A percentile compares a stretch with the other conserved stretches of the same genome.
These are phyloP conservation scores for Tokudaia tokunoshimensis DNA, from an alignment of 2,797 vertebrate genomes.

Conservation along the genomic window DNA sequence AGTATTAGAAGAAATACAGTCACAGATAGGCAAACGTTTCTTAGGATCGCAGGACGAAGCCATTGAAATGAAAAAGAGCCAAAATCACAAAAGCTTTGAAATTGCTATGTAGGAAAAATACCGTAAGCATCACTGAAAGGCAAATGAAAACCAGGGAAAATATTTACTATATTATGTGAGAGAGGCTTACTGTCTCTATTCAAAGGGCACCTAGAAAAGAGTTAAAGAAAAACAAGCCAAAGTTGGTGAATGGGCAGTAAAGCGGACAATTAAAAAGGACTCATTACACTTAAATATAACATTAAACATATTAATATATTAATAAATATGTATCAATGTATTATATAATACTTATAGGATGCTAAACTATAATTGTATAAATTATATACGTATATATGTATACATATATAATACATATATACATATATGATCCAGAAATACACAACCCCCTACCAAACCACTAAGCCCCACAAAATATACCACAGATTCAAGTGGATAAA, in stretches of 20 bases:
- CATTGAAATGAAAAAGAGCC: neutral
- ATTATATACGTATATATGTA: neutral
- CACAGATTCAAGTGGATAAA: neutral
- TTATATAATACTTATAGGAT: neutral
- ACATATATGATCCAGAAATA: neutral
- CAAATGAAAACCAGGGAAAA: constrained; percentile 42
- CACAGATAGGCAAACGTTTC: neutral
- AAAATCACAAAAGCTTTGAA: constrained; percentile 26
- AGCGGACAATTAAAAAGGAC: neutral
- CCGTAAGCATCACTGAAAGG: neutral
- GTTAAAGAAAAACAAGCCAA: neutral
- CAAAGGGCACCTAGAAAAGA: constrained; percentile 1
- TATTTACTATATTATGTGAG: neutral
- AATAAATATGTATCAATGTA: neutral
- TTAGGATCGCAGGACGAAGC: neutral
- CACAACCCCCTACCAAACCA: neutral
- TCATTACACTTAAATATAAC: neutral
- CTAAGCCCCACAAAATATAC: neutral
- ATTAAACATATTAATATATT: neutral
- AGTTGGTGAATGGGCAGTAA: neutral
- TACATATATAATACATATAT: neutral
- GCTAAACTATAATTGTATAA: neutral
- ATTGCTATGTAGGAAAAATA: constrained; percentile 4
- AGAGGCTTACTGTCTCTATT: neutral
- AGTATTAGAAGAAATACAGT: neutral